Evolutionary conservation across 1,140 invertebrate genomes (phyloP).

Genomic region (Drosophila nebulosa): DNA sequence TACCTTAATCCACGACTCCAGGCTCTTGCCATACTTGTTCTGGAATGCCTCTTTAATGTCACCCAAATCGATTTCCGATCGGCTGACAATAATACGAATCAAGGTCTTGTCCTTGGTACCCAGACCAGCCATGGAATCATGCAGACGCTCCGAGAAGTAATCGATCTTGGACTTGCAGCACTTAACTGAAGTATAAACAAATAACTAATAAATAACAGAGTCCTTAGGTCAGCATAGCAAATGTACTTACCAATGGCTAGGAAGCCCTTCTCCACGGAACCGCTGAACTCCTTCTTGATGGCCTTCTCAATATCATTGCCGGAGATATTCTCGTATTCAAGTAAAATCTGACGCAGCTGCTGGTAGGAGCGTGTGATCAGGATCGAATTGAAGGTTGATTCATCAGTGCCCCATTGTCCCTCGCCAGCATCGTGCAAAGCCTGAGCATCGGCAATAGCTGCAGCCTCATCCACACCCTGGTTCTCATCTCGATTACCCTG

Average conservation of each 20-base stretch:
- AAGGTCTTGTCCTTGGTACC: constrained; percentile 95
- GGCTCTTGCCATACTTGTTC: constrained; percentile 90
- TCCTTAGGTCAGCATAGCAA: not conserved
- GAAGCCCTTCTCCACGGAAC: constrained; percentile 91
- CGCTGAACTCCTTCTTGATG: constrained; percentile 93
- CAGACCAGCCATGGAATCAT: constrained; percentile 93
- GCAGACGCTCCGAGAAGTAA: constrained; percentile 95
- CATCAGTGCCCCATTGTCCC: constrained; percentile 92
- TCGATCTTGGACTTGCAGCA: constrained; percentile 94
- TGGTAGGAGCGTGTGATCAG: constrained; percentile 89
- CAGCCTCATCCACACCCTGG: constrained; percentile 86
- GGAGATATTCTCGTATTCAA: constrained; percentile 88
- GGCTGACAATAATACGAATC: constrained; percentile 93
- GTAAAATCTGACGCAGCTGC: constrained; percentile 91
- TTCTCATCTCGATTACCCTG: constrained; percentile 92
- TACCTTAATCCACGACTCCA: constrained; percentile 92
- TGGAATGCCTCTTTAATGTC: constrained; percentile 95
- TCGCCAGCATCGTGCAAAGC: constrained; percentile 87
- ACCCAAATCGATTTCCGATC: constrained; percentile 95
- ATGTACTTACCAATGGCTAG: constrained; percentile 89
- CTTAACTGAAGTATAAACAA: constrained; percentile 84
- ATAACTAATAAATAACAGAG: not conserved
- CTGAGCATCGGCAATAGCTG: constrained; percentile 87
- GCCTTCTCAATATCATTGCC: constrained; percentile 92
- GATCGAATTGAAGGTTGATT: constrained; percentile 92